Evolutionary conservation across 35 echinoderm and acorn worm genomes (phyloP), one percentile per base, ranked within the genome.

Genomic region (Ptychodera flava): DNA sequence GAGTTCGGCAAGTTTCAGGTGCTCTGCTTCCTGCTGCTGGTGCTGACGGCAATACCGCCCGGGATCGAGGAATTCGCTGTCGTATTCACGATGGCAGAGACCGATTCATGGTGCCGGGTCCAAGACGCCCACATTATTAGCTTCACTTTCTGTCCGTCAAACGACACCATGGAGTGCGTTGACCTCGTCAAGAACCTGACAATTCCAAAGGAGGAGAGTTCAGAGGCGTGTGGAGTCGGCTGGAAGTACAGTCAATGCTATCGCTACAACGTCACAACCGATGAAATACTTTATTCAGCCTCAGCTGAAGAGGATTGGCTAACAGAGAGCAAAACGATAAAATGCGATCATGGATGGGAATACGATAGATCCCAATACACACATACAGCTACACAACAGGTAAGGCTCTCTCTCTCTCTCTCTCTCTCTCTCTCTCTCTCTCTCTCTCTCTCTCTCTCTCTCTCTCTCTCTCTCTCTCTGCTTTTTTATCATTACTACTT

Each of bases 361-460:
- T 91, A 78, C 37, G 90, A 91, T 53, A 81, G 33, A 33, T 75
- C 77, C 33, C 84, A 91, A 34, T 91, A 87, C 31, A 77, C 82
- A 52, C 31, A 36, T 1, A 87, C 85, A 0, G 37, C 84, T 15
- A 82, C 77, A 76, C 86, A 79, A 81, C 85, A 90, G 31, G 90
- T 87, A 87, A 82, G 89, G n/a, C n/a, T n/a, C n/a, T n/a, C n/a
- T n/a, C n/a, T n/a, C n/a, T n/a, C n/a, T n/a, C n/a, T n/a, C n/a
- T n/a, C n/a, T n/a, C n/a, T n/a, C n/a, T n/a, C n/a, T n/a, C n/a
- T n/a, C n/a, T n/a, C n/a, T n/a, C n/a, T n/a, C n/a, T n/a, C n/a
- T n/a, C n/a, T n/a, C n/a, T n/a, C n/a, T n/a, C n/a, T n/a, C n/a
- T n/a, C n/a, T n/a, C n/a, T n/a, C n/a, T n/a, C n/a, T n/a, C n/a